These are phyloP conservation scores for Symphodus melops DNA, from an alignment of 2,113 vertebrate genomes.

Conservation along the genomic window DNA sequence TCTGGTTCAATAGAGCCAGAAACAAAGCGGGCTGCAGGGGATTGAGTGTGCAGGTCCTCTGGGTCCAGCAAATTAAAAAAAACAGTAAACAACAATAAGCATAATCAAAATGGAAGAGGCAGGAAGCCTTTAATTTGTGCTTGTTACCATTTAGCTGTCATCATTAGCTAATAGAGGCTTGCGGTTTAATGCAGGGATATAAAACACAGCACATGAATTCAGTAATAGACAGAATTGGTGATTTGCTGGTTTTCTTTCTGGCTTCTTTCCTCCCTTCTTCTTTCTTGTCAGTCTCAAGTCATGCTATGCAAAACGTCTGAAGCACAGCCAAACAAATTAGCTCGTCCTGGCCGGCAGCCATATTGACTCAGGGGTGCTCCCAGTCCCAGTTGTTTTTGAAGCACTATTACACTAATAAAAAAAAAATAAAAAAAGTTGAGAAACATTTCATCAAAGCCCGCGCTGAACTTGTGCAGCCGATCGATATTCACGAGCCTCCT, in stretches of 20 bases:
- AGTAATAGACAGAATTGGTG: not conserved
- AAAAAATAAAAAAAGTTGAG: constrained; percentile 25
- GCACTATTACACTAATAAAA: constrained; percentile 49
- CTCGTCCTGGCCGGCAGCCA: constrained; percentile 69
- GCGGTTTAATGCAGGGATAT: not conserved
- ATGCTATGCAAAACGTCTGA: constrained; percentile 65
- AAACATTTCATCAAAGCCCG: constrained; percentile 43
- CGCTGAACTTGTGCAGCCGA: constrained; percentile 46
- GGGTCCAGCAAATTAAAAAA: constrained; percentile 32
- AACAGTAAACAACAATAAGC: constrained; percentile 47
- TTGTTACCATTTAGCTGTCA: constrained; percentile 54
- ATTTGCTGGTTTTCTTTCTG: constrained; percentile 27
- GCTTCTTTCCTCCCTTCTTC: not conserved
- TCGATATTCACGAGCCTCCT: constrained; percentile 62
- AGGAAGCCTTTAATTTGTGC: constrained; percentile 44
- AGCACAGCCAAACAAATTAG: constrained; percentile 71
- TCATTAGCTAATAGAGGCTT: constrained; percentile 33
- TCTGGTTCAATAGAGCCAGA: constrained; percentile 68
- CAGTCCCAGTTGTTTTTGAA: constrained; percentile 67
- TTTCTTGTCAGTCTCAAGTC: constrained; percentile 43
- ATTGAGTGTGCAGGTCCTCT: constrained; percentile 52
- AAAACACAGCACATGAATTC: not conserved
- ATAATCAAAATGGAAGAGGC: constrained; percentile 37
- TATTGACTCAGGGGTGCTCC: constrained; percentile 61
- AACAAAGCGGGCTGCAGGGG: constrained; percentile 58